Evolutionary conservation across 2,797 vertebrate species (phyloP).

Genomic region (Miichthys miiuy): DNA sequence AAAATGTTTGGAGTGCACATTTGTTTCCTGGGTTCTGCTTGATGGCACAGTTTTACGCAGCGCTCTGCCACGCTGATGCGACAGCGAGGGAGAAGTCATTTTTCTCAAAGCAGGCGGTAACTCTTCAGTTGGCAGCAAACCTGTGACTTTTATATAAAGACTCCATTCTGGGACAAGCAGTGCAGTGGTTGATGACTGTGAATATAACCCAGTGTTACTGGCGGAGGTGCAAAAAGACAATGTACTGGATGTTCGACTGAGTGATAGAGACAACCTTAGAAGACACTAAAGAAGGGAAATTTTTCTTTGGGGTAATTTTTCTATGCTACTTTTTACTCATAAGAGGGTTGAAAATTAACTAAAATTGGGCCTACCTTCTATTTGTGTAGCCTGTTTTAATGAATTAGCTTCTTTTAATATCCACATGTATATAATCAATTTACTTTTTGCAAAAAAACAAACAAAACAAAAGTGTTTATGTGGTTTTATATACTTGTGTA

Average conservation of each 20-base stretch:
- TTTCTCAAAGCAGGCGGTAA: conserved; percentile 27
- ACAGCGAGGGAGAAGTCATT: conserved; percentile 15
- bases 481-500: not conserved
- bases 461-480: not conserved
- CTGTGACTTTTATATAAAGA: conserved; percentile 16
- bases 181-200: not conserved
- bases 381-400: not conserved
- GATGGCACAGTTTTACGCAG: conserved; percentile 44
- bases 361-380: no score
- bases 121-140: conserved; percentile 28
- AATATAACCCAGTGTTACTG: not conserved
- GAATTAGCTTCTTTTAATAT: no score
- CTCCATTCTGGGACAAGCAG: not conserved
- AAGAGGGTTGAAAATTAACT: not conserved
- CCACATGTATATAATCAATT: not conserved
- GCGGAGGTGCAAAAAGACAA: not conserved
- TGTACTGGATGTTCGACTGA: not conserved
- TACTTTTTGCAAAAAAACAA: not conserved
- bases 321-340: not conserved
- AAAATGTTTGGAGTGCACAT: conserved; percentile 13
- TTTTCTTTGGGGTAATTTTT: not conserved
- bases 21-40: conserved; percentile 23
- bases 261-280: not conserved
- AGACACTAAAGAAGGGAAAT: not conserved
- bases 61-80: not conserved